Evolutionary conservation across 2,888 invertebrate genomes (phyloP).

Genomic region (Nycteola revayana): DNA sequence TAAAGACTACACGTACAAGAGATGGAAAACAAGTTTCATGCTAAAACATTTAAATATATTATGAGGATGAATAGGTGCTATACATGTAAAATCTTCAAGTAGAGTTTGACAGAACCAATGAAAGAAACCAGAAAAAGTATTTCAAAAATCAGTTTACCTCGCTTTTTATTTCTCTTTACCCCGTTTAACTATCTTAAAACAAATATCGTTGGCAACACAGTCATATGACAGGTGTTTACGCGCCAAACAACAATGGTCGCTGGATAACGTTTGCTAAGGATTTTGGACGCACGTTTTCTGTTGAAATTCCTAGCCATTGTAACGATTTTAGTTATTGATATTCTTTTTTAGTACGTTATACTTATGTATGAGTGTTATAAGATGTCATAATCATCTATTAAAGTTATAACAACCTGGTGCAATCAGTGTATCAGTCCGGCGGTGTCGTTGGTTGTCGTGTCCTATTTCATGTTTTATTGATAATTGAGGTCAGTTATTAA

Average conservation of each 20-base stretch:
- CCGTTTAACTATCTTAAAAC: no score
- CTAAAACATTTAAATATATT: no score
- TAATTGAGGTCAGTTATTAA: conserved; percentile 29
- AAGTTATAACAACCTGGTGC: conserved; percentile 13
- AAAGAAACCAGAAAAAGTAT: no score
- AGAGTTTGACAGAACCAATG: no score
- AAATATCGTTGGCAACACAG: conserved; percentile 27
- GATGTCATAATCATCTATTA: conserved; percentile 14
- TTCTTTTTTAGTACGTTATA: neutral
- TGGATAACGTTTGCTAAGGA: conserved; percentile 48
- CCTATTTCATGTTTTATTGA: conserved; percentile 31
- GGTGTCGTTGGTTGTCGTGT: conserved; percentile 28
- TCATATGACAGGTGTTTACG: conserved; percentile 76
- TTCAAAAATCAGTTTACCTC: no score
- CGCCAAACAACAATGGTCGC: conserved; percentile 77
- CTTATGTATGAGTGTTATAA: conserved; percentile 4
- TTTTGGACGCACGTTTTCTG: conserved; percentile 42
- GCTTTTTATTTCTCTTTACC: no score
- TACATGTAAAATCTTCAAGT: no score
- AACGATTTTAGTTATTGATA: no score
- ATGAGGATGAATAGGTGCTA: no score
- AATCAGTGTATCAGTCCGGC: conserved; percentile 26
- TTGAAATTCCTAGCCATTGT: conserved; percentile 16
- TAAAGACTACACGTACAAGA: no score
- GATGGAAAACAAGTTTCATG: no score